Conservation (phyloP, 1,140 invertebrate species). For the Cyphomyrmex costatus region DNA sequence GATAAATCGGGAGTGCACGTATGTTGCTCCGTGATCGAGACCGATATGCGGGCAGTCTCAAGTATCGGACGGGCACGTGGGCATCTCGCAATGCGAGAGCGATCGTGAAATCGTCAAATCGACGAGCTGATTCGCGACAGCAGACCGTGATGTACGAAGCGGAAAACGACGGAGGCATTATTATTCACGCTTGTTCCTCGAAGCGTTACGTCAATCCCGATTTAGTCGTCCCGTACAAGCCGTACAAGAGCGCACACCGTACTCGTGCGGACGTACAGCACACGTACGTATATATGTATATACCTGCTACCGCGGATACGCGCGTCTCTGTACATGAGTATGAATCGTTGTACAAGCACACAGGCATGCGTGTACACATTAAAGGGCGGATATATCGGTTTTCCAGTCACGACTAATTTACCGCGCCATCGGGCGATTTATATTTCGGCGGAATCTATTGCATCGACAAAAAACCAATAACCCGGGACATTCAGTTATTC, state of each 20-base stretch:
- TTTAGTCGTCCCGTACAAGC: constrained; percentile 28
- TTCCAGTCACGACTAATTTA: constrained; percentile 68
- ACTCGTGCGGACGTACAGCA: constrained; percentile 2
- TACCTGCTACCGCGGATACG: not conserved
- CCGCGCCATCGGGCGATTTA: constrained; percentile 67
- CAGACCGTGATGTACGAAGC: constrained; percentile 16
- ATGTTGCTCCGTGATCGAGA: not conserved
- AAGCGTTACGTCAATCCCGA: constrained; percentile 45
- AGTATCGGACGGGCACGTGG: not conserved
- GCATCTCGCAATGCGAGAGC: not conserved
- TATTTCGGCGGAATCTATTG: constrained; percentile 68
- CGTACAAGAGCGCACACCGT: not conserved
- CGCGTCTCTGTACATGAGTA: constrained; percentile 17
- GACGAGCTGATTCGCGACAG: constrained; percentile 6
- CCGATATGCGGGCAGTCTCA: constrained; percentile 17
- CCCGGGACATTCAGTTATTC: constrained; percentile 69
- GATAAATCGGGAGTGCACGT: constrained; percentile 39
- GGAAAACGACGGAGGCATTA: constrained; percentile 47
- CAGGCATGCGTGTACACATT: constrained; percentile 64
- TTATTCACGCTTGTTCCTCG: constrained; percentile 39
- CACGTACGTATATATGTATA: not conserved
- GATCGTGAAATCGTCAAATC: constrained; percentile 49
- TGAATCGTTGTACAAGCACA: constrained; percentile 47
- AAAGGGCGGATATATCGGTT: constrained; percentile 63
- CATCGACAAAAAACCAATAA: constrained; percentile 67